Base-by-base conservation (phyloP, 1,140 invertebrate species). In the Leguminivora glycinivorella region DNA sequence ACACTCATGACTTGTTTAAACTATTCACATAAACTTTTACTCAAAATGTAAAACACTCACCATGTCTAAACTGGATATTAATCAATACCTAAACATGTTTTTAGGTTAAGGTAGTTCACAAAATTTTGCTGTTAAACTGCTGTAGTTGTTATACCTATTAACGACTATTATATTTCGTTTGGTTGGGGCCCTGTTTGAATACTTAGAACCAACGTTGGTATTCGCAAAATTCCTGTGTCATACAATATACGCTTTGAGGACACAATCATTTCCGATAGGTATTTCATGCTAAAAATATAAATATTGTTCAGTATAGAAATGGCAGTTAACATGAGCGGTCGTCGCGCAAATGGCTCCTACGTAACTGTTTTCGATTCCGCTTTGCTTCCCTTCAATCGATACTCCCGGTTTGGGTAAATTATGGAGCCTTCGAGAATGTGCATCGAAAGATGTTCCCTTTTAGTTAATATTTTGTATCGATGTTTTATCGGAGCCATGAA, bases 401-500 rank as follows among this genome's bases (percentile, higher is more conserved):
- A 52, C 47, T 10, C 47, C 17, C 47, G 19, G 47, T 19, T 52
- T 22, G 17, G 17, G 47, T 43, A 43, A 43, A 43, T 43, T 43
- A 43, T 43, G 40, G 40, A 43, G 17, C 40, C n/a, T 43, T 17
- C 40, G 4, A 43, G 40, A 43, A 43, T 43, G 40, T 43, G 40
- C 40, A 43, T 17, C 40, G 40, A 43, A 43, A 52, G 47, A 52
- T 52, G 47, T 52, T 52, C 47, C 7, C 19, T 22, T 22, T 52
- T 10, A 22, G 19, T 52, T 52, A 52, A 52, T 52, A n/a, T 52
- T 52, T 43, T 22, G 47, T 22, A 52, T 52, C 47, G 47, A 22
- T 52, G 47, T 52, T 52, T 52, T 52, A 52, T 52, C 47, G 19
- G 7, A 52, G 10, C 47, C 47, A 52, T 52, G 47, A 52, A 52